Base-by-base conservation (phyloP, 2,888 invertebrate genomes). In the Sturmia bella region DNA sequence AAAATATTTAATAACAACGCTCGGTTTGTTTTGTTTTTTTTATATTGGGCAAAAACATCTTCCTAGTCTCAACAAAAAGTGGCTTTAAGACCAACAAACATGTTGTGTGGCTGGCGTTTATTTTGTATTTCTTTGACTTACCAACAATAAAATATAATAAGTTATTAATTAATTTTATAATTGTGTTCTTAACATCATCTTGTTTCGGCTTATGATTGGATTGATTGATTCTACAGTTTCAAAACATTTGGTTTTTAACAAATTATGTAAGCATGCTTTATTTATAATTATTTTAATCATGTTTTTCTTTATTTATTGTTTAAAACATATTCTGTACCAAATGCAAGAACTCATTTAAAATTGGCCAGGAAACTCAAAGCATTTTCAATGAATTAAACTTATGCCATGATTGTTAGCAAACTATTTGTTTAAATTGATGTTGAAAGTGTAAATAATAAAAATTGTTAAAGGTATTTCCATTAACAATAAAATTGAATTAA, bases 261-360 rank as follows among this genome's bases (percentile, higher is more conserved):
- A 85, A 87, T 86, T 88, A 88, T 87, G 89, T 89, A 89, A 89
- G 89, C 90, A 89, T 89, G 89, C 89, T 87, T 89, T 85, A 80
- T 82, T 82, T 83, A 82, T 73, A 80, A 78, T 80, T 80, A 68
- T 73, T 80, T 70, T 52, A 52, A 56, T 63, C 41, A 43, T 43
- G 6, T 74, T 64, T 79, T 73, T 69, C 39, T 68, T 63, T 77
- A 84, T 45, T 15, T 45, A 45, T 45, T 15, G 57, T 63, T 43
- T 24, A 39, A 52, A 32, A 24, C 21, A 15, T 52, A 39, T 39
- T 2, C n/a, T 50, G 50, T 50, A 39, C 37, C 41, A 69, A 68
- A 39, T 32, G 63, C 57, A 59, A 54, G 32, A 70, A 13, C 39
- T 52, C 41, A 61, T 57, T 56, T 15, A 39, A 48, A 24, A 73